Percentiles rank a stretch among this genome's conserved stretches.
phyloP scores from a whole-genome alignment of 1,140 invertebrate species.

The Hylyphantes graminicola region DNA sequence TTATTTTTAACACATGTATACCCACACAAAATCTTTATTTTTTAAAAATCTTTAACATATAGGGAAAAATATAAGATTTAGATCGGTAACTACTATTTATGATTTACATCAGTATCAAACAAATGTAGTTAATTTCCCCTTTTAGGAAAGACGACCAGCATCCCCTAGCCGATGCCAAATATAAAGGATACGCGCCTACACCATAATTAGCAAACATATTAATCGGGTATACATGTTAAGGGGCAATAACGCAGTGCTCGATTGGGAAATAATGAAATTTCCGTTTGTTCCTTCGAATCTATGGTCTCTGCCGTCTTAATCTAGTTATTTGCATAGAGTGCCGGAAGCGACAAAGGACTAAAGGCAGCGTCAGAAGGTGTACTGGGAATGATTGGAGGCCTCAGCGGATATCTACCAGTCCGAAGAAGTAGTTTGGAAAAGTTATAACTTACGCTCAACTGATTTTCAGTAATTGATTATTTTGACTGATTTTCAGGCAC shows the following conservation, averaged over 20 bases:
- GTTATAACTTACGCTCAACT: no score
- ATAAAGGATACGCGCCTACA: constrained; percentile 40
- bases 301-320: constrained; percentile 17
- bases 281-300: constrained; percentile 19
- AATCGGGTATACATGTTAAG: constrained; percentile 45
- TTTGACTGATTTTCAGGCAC: no score
- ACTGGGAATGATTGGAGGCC: constrained; percentile 11
- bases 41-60: no score
- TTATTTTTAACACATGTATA: no score
- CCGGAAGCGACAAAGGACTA: constrained; percentile 24
- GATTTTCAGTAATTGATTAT: no score
- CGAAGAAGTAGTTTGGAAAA: no score
- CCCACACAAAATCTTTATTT: no score
- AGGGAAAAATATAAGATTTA: no score
- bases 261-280: constrained; percentile 53
- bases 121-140: no score
- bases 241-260: constrained; percentile 41
- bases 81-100: no score
- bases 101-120: no score
- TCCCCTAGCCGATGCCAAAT: constrained; percentile 8
- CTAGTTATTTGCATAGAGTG: constrained; percentile 47
- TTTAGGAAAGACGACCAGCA: no score
- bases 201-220: constrained; percentile 53
- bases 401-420: not conserved
- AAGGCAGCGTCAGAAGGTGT: constrained; percentile 7